Base-by-base conservation (phyloP, 2,888 invertebrate species). In the Acleris cristana region DNA sequence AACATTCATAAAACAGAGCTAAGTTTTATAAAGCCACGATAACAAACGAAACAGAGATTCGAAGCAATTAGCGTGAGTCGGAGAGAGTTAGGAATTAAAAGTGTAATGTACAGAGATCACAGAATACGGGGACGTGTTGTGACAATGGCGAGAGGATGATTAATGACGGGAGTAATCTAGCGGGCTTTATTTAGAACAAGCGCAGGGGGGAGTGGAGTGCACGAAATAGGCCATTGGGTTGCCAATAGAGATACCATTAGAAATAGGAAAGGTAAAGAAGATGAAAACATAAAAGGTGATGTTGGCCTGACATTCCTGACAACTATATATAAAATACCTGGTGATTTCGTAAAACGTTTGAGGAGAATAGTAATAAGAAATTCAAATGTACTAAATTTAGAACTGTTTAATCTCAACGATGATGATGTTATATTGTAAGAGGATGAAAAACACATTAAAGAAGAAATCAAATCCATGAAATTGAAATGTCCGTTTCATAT, bases 121-220 rank as follows among this genome's bases (percentile, higher is more conserved):
- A 88, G 88, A 85, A 73, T 78, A 74, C 76, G 84, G 81, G 80
- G 87, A 87, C 81, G 78, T 87, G 86, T 87, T 87, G 80, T 89
- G 90, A 90, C 90, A 88, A 79, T 82, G 83, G 83, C 80, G 80
- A 79, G 76, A 71, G 80, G 74, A 85, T 92, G 91, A 92, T 90
- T 86, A 88, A 92, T 90, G 90, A 68, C 70, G 76, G 76, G 79
- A 78, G 82, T 88, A 87, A 90, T 89, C 86, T 80, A 80, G 73
- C 73, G 71, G 72, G 72, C 81, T 84, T 85, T 88, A 88, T 87
- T 88, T 88, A 85, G 88, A 89, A 72, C 75, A 78, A 74, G 78
- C 74, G 72, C 79, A 78, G 79, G 81, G 81, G 83, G 81, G 83
- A 79, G 75, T 72, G 71, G 79, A 83, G 79, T 83, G 81, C 80